Evolutionary conservation across 2,797 vertebrate species (phyloP).

Genomic region (Kryptolebias ocellatus): DNA sequence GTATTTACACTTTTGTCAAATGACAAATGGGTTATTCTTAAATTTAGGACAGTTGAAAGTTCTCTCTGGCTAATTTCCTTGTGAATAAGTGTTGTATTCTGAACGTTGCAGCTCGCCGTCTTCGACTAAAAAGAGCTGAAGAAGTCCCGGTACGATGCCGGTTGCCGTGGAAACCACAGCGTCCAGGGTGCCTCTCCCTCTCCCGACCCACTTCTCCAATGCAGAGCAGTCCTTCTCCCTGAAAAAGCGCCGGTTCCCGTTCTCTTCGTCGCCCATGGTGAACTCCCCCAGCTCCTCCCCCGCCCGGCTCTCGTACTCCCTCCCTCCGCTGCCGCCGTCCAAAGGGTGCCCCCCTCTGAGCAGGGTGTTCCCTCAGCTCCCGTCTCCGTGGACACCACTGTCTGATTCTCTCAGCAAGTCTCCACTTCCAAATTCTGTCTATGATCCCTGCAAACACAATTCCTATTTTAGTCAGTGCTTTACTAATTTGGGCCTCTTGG

Average conservation of each 20-base stretch:
- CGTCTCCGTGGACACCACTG: conserved; percentile 83
- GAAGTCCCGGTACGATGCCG: conserved; percentile 74
- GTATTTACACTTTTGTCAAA: neutral
- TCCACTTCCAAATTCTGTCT: conserved; percentile 67
- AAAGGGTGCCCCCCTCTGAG: conserved; percentile 85
- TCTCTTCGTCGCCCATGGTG: conserved; percentile 67
- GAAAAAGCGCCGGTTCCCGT: conserved; percentile 80
- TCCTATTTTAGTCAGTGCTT: conserved; percentile 90
- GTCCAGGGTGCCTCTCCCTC: conserved; percentile 79
- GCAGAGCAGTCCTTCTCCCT: conserved; percentile 89
- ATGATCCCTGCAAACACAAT: conserved; percentile 82
- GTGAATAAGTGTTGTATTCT: conserved; percentile 8
- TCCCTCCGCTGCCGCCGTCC: conserved; percentile 85
- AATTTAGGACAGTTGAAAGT: neutral
- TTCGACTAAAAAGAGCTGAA: conserved; percentile 27
- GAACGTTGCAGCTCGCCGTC: conserved; percentile 37
- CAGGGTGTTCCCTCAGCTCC: conserved; percentile 82
- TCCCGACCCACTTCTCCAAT: conserved; percentile 85
- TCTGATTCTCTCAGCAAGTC: conserved; percentile 82
- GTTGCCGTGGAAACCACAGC: conserved; percentile 75
- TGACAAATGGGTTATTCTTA: neutral
- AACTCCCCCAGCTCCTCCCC: conserved; percentile 65
- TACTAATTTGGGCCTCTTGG: conserved; percentile 85
- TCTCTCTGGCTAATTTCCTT: neutral
- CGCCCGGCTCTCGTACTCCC: conserved; percentile 68